A percentile compares a stretch with the other conserved stretches of the same genome.
These are phyloP conservation scores for Agrotis exclamationis DNA, from an alignment of 2,888 invertebrate species.

Conservation along the genomic window DNA sequence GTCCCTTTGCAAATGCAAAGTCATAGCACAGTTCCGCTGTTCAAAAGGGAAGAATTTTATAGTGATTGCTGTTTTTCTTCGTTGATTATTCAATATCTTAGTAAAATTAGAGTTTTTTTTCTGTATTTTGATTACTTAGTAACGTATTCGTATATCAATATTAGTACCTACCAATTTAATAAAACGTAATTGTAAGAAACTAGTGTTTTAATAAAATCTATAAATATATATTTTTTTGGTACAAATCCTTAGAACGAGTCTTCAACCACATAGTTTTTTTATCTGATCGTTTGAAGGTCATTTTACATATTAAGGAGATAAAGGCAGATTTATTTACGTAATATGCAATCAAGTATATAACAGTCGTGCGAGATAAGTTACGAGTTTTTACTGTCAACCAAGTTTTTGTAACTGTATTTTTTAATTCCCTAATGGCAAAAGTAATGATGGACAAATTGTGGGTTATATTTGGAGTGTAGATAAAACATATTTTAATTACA, in stretches of 20 bases:
- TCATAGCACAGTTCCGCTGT: conserved; percentile 46
- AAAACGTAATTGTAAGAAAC: not conserved
- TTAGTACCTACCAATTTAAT: not conserved
- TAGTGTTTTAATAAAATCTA: conserved; percentile 10
- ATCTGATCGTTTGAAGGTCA: conserved; percentile 50
- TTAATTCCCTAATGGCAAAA: conserved; percentile 13
- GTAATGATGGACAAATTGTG: not conserved
- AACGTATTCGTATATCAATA: not conserved
- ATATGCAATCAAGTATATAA: conserved; percentile 28
- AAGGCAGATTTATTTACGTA: conserved; percentile 39
- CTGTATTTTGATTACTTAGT: too few relatives aligned
- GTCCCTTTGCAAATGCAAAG: conserved; percentile 33
- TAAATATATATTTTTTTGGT: not conserved
- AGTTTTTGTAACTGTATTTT: conserved; percentile 20
- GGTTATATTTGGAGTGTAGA: not conserved
- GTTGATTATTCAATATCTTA: not conserved
- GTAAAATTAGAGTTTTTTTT: not conserved
- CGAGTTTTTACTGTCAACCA: conserved; percentile 10
- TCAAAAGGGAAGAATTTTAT: conserved; percentile 13
- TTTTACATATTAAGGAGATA: conserved; percentile 55
- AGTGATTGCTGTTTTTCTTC: conserved; percentile 13
- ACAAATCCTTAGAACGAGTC: conserved; percentile 41
- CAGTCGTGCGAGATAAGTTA: conserved; percentile 25
- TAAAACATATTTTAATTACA: conserved; percentile 18
- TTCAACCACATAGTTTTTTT: conserved; percentile 30